phyloP scores from a whole-genome alignment of 2,113 vertebrate genomes.

The Amazona guildingii region DNA sequence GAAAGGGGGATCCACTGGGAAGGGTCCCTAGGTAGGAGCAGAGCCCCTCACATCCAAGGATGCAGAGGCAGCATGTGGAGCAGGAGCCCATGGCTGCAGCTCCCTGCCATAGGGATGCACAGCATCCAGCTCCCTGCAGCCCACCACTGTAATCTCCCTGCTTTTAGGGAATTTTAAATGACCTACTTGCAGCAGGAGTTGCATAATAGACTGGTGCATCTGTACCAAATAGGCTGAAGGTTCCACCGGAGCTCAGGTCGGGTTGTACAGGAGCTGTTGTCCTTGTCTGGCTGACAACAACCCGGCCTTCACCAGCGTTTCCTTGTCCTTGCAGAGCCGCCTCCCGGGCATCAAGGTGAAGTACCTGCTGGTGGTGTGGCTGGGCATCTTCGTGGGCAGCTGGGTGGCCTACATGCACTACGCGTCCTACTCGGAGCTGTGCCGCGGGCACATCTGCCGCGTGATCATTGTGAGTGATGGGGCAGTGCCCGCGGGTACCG shows the following conservation, averaged over 20 bases:
- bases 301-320: neutral
- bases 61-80: neutral
- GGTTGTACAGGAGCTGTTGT: neutral
- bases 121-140: neutral
- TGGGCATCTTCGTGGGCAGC: conserved; percentile 89
- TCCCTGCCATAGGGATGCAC: accelerated
- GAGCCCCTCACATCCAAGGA: neutral
- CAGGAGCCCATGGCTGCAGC: accelerated
- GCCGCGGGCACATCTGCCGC: conserved; percentile 90
- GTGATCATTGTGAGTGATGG: conserved; percentile 88
- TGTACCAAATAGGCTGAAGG: neutral
- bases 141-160: neutral
- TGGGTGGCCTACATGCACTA: conserved; percentile 96
- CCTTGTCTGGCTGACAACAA: neutral
- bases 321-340: conserved; percentile 77
- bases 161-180: conserved; percentile 56
- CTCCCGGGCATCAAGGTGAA: conserved; percentile 92
- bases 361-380: conserved; percentile 90
- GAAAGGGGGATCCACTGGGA: neutral
- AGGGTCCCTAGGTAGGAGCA: neutral
- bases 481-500: accelerated
- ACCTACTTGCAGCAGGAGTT: conserved; percentile 64
- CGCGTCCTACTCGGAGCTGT: conserved; percentile 90
- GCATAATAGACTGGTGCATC: conserved; percentile 22
- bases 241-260: neutral